Evolutionary conservation across 2,888 invertebrate genomes (phyloP), one percentile per base, ranked within the genome.

Genomic region (Acanthosepion lycidas): DNA sequence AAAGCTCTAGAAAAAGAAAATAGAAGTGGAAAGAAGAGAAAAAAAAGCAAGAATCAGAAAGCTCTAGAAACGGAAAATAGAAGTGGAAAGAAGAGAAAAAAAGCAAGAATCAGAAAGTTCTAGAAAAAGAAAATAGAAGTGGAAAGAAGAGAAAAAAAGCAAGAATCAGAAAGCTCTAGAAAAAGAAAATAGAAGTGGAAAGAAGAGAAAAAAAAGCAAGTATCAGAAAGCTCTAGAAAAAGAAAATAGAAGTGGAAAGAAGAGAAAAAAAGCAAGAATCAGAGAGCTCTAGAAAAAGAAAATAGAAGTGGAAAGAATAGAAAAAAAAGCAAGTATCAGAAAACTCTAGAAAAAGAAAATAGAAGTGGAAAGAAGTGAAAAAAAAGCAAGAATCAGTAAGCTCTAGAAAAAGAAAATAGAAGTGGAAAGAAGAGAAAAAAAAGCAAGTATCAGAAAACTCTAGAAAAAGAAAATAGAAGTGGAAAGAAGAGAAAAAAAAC

Each of bases 291-390:
- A 78, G 8, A 6, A n/a, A 78, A 9, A 15, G 9, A 78, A 9
- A n/a, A n/a, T n/a, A n/a, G n/a, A 78, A 12, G 8, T 4, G 1
- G 33, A 33, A 28, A 15, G 9, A 8, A 15, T n/a, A n/a, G n/a
- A n/a, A 6, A n/a, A 8, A 78, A n/a, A 28, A n/a, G 3, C 0
- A n/a, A 6, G 3, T 1, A 78, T 2, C 6, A 2, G 6, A n/a
- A 78, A 1, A 5, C 6, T n/a, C 8, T 9, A 78, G 8, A 6
- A n/a, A 78, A 9, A 15, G 9, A 78, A 9, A n/a, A n/a, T n/a
- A n/a, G n/a, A 78, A 12, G 8, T 4, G 1, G 33, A 33, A 28
- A 15, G 9, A 8, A 15, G 18, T n/a, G n/a, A n/a, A 6, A n/a
- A 8, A 78, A n/a, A 28, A n/a, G 3, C 0, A n/a, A 6, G 3